Evolutionary conservation across 1,140 invertebrate genomes (phyloP), one percentile per base, ranked within the genome.

Genomic region (Melanaphis sacchari): DNA sequence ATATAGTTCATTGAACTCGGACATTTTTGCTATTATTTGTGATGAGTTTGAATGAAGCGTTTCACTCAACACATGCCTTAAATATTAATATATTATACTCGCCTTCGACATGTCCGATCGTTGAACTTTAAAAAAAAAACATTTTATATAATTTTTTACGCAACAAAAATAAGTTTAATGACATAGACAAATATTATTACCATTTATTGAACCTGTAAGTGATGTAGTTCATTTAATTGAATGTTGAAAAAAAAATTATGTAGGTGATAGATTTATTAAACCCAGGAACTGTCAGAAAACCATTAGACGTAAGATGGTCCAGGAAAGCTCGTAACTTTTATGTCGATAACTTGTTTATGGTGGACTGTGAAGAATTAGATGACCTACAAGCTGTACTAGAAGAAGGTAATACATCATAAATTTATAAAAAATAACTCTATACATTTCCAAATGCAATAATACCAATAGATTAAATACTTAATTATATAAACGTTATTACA

Each of bases 261-360:
- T 94, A 99, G 98, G 98, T 99, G 85, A 98, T 99, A 95, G 98
- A 99, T 96, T 96, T 99, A 84, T 96, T 99, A 66, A 99, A 99
- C 96, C 97, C 98, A 0, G 98, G 98, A n/a, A 96, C 96, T 93
- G 95, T 96, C 2, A 96, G 97, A 85, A 98, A 98, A 95, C 97
- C 98, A 2, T 95, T 99, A 87, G 97, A 97, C 90, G 98, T 99
- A 5, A 95, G 99, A 88, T 99, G 98, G 98, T 98, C 98, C 36
- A 99, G 99, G 95, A 98, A 99, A 95, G 97, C 96, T 21, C 96
- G 98, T 87, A 98, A 98, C 8, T 99, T 99, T 95, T 99, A 99
- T 95, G 98, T 99, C 21, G 98, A 99, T 95, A 99, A 99, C 95
- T 96, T 99, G 0, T 99, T 99, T 95, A 98, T 97, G 3, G 98